These are phyloP conservation scores for Dryobota labecula DNA, from an alignment of 2,888 invertebrate species.

Conservation along the genomic window DNA sequence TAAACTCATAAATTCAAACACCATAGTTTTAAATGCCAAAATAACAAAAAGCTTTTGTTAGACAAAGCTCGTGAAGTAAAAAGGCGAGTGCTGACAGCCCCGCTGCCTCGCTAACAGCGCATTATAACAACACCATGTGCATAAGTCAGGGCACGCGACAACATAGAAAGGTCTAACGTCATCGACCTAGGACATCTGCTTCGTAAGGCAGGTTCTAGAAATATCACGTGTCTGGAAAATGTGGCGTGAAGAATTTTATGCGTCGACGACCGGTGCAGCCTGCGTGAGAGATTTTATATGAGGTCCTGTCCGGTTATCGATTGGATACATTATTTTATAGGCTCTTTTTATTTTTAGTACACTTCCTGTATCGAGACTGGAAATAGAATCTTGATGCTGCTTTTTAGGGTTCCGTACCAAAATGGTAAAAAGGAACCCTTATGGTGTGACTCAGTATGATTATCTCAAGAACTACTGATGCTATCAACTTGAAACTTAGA, in stretches of 20 bases:
- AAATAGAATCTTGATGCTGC: conserved; percentile 2
- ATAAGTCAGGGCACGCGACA: conserved; percentile 79
- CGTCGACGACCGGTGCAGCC: conserved; percentile 47
- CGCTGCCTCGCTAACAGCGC: conserved; percentile 66
- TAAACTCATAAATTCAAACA: conserved; percentile 17
- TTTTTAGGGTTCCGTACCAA: no score
- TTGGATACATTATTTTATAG: conserved; percentile 35
- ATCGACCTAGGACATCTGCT: conserved; percentile 85
- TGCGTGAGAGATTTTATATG: conserved; percentile 58
- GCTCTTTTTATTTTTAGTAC: conserved; percentile 25
- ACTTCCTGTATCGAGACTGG: conserved; percentile 19
- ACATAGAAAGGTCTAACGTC: conserved; percentile 87
- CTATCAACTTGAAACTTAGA: no score
- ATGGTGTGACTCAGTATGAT: no score
- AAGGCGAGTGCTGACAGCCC: conserved; percentile 74
- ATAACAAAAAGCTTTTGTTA: conserved; percentile 61
- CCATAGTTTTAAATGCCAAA: conserved; percentile 25
- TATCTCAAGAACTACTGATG: no score
- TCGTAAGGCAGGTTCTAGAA: conserved; percentile 67
- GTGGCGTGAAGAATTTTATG: conserved; percentile 60
- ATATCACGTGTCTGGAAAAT: conserved; percentile 59
- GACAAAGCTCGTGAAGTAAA: conserved; percentile 64
- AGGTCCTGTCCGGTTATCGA: conserved; percentile 41
- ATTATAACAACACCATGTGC: conserved; percentile 75
- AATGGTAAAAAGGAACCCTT: no score